phyloP scores from a whole-genome alignment of 2,797 vertebrate genomes.

The Harpagifer antarcticus region DNA sequence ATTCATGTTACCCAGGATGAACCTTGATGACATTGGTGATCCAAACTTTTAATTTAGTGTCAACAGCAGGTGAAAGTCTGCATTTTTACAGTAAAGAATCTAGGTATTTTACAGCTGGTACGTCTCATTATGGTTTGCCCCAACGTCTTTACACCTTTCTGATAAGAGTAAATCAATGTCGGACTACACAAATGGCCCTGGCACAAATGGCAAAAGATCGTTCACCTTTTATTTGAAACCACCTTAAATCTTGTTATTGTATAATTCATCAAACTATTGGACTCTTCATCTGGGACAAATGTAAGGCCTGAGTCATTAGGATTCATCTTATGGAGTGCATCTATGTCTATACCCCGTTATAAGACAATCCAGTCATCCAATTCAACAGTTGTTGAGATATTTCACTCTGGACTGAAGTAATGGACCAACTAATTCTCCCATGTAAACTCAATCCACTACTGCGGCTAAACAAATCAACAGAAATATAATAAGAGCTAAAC shows the following conservation, averaged over 20 bases:
- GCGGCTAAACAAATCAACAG: background rate
- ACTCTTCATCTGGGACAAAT: background rate
- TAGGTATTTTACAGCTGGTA: too few relatives aligned
- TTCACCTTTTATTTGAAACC: too few relatives aligned
- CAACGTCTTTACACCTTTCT: too few relatives aligned
- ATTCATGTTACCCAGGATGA: background rate
- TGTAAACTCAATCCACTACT: background rate
- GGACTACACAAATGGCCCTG: too few relatives aligned
- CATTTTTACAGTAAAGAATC: too few relatives aligned
- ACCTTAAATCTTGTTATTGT: background rate
- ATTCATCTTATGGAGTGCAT: background rate
- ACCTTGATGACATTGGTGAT: background rate
- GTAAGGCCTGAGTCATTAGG: background rate
- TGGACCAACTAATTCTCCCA: background rate
- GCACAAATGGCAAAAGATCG: too few relatives aligned
- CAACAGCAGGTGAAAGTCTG: too few relatives aligned
- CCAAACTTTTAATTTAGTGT: too few relatives aligned
- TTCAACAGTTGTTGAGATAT: background rate
- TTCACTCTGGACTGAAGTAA: background rate
- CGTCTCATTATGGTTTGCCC: too few relatives aligned
- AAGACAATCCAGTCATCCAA: background rate
- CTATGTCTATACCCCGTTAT: background rate
- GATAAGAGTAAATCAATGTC: too few relatives aligned
- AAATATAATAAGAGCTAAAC: background rate
- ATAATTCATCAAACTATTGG: background rate